Conservation (phyloP, 2,113 vertebrate genomes). For the Ammodytes marinus region DNA sequence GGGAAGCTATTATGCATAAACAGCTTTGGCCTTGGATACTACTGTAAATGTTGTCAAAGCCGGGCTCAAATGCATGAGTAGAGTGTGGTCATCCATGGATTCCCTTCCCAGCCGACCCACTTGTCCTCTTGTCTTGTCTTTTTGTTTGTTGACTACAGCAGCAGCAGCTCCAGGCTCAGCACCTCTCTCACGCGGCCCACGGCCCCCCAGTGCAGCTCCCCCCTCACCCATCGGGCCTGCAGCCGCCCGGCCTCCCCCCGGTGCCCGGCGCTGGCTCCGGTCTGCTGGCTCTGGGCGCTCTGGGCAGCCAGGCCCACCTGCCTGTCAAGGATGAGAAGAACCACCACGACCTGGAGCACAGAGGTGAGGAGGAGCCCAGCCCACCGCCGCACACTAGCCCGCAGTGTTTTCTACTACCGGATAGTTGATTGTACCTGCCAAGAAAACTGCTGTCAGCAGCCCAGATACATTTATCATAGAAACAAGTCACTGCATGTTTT, state of each 20-base stretch:
- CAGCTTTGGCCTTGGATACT: constrained; percentile 57
- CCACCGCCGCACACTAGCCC: constrained; percentile 18
- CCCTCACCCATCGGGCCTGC: constrained; percentile 93
- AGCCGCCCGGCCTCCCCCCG: constrained; percentile 91
- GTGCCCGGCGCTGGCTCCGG: constrained; percentile 91
- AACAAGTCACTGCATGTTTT: neutral
- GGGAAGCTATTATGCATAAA: constrained; percentile 63
- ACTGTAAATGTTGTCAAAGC: constrained; percentile 35
- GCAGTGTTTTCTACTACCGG: constrained; percentile 1
- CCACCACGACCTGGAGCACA: constrained; percentile 96
- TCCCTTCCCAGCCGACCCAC: constrained; percentile 82
- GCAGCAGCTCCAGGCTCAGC: constrained; percentile 98
- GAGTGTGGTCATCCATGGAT: constrained; percentile 52
- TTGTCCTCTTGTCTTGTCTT: constrained; percentile 77
- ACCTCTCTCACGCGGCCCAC: constrained; percentile 95
- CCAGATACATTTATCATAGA: constrained; percentile 17
- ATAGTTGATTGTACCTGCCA: constrained; percentile 13
- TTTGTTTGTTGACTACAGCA: constrained; percentile 87
- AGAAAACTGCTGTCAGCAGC: constrained; percentile 20
- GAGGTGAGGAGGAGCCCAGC: constrained; percentile 89
- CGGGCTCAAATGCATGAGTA: constrained; percentile 48
- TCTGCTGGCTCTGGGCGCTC: constrained; percentile 91
- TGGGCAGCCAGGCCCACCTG: constrained; percentile 95
- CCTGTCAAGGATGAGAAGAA: constrained; percentile 98
- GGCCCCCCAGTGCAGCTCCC: constrained; percentile 95